Base-by-base conservation (phyloP, 2,113 vertebrate species). In the Brachypteracias leptosomus region DNA sequence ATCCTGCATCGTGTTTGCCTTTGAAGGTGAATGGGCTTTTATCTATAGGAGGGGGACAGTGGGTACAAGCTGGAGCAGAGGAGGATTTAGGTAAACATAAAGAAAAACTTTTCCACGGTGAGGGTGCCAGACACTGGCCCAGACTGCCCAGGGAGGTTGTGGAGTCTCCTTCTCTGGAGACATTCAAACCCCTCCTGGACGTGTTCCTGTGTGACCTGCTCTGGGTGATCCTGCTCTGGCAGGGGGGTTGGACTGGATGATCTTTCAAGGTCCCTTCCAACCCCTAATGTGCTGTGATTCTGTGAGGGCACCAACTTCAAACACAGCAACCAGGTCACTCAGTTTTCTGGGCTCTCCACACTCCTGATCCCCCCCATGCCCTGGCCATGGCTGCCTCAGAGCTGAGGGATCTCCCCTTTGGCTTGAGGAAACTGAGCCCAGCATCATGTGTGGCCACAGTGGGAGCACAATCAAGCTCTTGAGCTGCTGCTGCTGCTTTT, bases 391-490 rank as follows among this genome's bases (percentile, higher is more conserved):
- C 58, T n/a, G 15, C 22, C 44, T 47, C 29, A 40, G 46, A 21
- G 12, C 3, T 25, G 63, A 3, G 1, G 16, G 36, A 62, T 42
- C 16, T 15, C 85, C 21, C 13, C 0, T 38, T 85, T 66, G 38
- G 5, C 24, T 14, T 40, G 46, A 29, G 25, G 58, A 88, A 90
- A 55, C 78, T 2, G n/a, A 86, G 22, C 10, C 31, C 13, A 8
- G n/a, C 11, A 22, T 9, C 19, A 3, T 4, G 0, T 6, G 16
- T 19, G 33, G n/a, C 28, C 73, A 24, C 40, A 62, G 36, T 1
- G 22, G 47, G 46, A 57, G 36, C 29, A 29, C 71, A 81, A 40
- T 0, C 1, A 2, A 71, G 31, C 42, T 77, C 52, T 81, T 0
- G 5, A 46, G 51, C 18, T 31, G 26, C 3, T 51, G 26, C 3